These are phyloP conservation scores for Arion vulgaris DNA, from an alignment of 1,140 invertebrate species.

Conservation along the genomic window DNA sequence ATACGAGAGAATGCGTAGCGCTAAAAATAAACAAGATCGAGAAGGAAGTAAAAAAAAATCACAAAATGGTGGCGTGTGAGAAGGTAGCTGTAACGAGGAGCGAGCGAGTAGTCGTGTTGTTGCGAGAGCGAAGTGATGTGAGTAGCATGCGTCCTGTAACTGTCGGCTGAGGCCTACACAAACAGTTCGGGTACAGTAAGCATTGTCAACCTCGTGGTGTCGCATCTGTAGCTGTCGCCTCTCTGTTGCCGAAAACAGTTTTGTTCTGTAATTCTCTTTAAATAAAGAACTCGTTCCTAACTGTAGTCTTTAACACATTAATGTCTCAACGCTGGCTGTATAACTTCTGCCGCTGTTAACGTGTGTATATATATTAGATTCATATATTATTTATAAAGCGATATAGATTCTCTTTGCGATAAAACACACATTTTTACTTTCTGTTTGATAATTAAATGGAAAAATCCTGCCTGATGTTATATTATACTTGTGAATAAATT, in stretches of 20 bases:
- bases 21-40: neutral
- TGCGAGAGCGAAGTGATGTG: neutral
- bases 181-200: neutral
- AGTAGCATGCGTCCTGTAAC: neutral
- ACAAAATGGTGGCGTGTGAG: neutral
- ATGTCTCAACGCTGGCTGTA: too few species aligned
- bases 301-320: too few species aligned
- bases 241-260: neutral
- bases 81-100: neutral
- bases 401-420: too few species aligned
- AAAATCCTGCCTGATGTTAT: too few species aligned
- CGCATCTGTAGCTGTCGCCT: neutral
- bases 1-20: conserved; percentile 1
- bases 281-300: too few species aligned
- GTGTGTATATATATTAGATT: too few species aligned
- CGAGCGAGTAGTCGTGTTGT: neutral
- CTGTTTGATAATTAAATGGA: too few species aligned
- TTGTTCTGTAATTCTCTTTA: too few species aligned
- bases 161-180: neutral
- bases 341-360: too few species aligned
- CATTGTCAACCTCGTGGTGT: neutral
- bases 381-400: too few species aligned
- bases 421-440: too few species aligned
- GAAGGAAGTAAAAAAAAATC: neutral
- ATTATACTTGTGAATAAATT: too few species aligned